Evolutionary conservation across 2,113 vertebrate genomes (phyloP).

Genomic region (Saccopteryx bilineata): DNA sequence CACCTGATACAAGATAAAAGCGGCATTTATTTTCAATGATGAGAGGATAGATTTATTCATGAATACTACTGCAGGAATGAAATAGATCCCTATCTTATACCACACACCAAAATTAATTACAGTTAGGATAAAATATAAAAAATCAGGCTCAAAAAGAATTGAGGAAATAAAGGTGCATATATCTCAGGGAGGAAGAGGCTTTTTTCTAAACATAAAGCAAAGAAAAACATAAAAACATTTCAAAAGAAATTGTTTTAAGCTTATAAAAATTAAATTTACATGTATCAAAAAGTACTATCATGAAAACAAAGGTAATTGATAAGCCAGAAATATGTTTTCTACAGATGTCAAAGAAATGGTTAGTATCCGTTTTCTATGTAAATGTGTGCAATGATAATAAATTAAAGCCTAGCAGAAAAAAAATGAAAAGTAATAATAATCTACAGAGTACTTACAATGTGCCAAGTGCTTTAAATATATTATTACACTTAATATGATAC

Average conservation of each 20-base stretch:
- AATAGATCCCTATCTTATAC: not conserved
- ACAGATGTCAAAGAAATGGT: not conserved
- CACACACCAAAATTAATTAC: not conserved
- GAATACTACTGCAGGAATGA: not conserved
- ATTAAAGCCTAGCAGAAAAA: not conserved
- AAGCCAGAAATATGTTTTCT: not conserved
- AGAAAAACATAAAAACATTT: not conserved
- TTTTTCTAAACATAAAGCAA: constrained; percentile 35
- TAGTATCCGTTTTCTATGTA: not conserved
- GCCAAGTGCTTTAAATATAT: not conserved
- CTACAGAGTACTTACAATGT: not conserved
- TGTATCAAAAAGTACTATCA: not conserved
- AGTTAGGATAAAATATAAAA: not conserved
- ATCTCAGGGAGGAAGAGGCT: not conserved
- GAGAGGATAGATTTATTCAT: not conserved
- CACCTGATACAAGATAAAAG: not conserved
- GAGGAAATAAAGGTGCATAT: not conserved
- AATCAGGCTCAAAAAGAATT: not conserved
- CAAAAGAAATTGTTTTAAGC: not conserved
- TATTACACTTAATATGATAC: not conserved
- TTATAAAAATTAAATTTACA: not conserved
- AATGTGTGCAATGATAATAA: not conserved
- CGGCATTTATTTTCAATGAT: not conserved
- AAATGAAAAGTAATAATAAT: not conserved
- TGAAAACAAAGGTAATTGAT: not conserved